phyloP scores from a whole-genome alignment of 2,888 invertebrate genomes.

The Pristionchus fissidentatus region DNA sequence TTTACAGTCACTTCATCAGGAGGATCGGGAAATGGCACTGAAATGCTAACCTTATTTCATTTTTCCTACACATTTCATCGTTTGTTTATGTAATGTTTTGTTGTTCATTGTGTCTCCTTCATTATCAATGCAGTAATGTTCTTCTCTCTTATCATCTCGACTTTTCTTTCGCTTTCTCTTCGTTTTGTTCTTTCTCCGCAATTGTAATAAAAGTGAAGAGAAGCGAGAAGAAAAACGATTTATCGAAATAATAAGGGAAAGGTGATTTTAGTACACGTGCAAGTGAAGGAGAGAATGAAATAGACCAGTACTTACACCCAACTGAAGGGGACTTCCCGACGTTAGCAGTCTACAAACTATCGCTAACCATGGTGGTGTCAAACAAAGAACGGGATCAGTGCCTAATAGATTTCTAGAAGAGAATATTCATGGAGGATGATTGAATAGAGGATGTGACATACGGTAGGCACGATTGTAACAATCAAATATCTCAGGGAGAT shows the following conservation, averaged over 20 bases:
- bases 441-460: slow-evolving; percentile 57
- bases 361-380: not conserved
- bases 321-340: too few species aligned
- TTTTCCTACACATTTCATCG: not conserved
- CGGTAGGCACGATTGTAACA: slow-evolving; percentile 73
- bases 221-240: slow-evolving; percentile 31
- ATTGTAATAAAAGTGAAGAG: slow-evolving; percentile 38
- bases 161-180: slow-evolving; percentile 35
- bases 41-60: slow-evolving; percentile 45
- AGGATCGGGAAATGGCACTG: slow-evolving; percentile 69
- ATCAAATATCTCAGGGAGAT: slow-evolving; percentile 74
- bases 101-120: slow-evolving; percentile 25
- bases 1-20: slow-evolving; percentile 64
- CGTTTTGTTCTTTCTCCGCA: slow-evolving; percentile 7
- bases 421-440: not conserved
- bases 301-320: slow-evolving; percentile 1
- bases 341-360: not conserved
- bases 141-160: not conserved
- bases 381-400: slow-evolving; percentile 26
- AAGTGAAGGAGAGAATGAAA: not conserved
- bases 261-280: not conserved
- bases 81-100: not conserved
- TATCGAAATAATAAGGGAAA: not conserved
- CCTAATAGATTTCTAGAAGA: slow-evolving; percentile 44
- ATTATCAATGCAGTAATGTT: slow-evolving; percentile 31